A percentile compares a stretch with the other conserved stretches of the same genome.
Conservation (phyloP, 2,113 vertebrate species). For the Malurus alboscapulatus region DNA sequence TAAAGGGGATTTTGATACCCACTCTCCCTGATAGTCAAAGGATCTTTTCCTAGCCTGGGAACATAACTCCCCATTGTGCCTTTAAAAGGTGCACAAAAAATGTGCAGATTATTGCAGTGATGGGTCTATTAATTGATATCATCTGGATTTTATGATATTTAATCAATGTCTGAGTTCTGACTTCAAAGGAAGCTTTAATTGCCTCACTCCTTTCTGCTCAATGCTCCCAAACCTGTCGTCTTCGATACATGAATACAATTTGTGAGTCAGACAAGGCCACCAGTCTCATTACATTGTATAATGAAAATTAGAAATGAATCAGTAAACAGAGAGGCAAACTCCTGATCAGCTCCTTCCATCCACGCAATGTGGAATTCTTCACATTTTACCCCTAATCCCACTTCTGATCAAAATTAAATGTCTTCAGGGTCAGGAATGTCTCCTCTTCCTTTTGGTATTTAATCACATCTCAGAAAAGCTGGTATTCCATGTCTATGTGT, state of each 20-base stretch:
- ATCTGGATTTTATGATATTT: conserved; percentile 19
- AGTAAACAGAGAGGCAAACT: neutral
- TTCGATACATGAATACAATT: fast-evolving
- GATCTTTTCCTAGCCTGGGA: neutral
- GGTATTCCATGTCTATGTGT: neutral
- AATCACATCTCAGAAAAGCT: neutral
- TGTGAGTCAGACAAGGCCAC: neutral
- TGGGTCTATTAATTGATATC: neutral
- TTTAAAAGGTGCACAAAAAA: neutral
- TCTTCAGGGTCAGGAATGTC: conserved; percentile 35
- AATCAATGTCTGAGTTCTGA: neutral
- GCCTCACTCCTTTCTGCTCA: neutral
- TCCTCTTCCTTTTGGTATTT: neutral
- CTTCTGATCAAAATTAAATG: conserved; percentile 6
- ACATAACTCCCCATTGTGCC: neutral
- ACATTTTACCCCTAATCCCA: conserved; percentile 44
- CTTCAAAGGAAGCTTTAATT: neutral
- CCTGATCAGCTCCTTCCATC: neutral
- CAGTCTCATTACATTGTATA: neutral
- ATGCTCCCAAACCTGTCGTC: neutral
- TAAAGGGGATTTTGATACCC: neutral
- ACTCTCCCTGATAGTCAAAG: neutral
- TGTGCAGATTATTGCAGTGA: neutral
- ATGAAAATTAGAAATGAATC: conserved; percentile 15
- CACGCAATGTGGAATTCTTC: conserved; percentile 22